phyloP scores from a whole-genome alignment of 2,113 vertebrate species.

The Sprattus sprattus region DNA sequence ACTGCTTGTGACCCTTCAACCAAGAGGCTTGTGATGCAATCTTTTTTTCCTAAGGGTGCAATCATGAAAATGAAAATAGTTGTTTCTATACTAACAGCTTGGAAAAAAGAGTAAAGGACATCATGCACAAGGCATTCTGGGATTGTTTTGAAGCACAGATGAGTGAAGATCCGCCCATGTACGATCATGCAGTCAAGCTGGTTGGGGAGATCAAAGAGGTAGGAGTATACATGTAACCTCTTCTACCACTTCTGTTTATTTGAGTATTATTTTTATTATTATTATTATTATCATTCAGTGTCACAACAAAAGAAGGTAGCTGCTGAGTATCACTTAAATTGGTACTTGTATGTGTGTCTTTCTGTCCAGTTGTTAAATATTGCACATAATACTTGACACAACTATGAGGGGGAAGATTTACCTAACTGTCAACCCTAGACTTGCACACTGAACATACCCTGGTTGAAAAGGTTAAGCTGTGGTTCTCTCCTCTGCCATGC shows the following conservation, averaged over 20 bases:
- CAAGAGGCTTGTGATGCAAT: not conserved
- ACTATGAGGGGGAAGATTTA: too few relatives aligned
- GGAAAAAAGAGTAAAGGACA: conserved; percentile 87
- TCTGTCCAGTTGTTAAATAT: too few relatives aligned
- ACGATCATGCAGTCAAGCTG: conserved; percentile 64
- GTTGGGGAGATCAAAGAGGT: conserved; percentile 74
- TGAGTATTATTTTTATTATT: not conserved
- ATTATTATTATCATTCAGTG: not conserved
- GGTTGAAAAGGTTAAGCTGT: not conserved
- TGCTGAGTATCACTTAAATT: not conserved
- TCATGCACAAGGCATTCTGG: conserved; percentile 97
- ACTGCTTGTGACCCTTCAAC: not conserved
- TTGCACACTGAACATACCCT: not conserved
- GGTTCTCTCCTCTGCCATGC: conserved; percentile 28
- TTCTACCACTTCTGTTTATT: not conserved
- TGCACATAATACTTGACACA: too few relatives aligned
- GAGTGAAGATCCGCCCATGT: conserved; percentile 81
- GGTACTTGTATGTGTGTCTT: too few relatives aligned
- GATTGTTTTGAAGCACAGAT: conserved; percentile 88
- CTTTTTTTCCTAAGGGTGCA: too few relatives aligned
- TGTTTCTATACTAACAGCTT: conserved; percentile 70
- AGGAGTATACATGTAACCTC: conserved; percentile 27
- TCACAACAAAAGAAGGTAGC: conserved; percentile 3
- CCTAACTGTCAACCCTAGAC: not conserved
- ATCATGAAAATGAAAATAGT: not conserved